Conservation (phyloP, 2,888 invertebrate species). For the Harpagoxenus sublaevis region DNA sequence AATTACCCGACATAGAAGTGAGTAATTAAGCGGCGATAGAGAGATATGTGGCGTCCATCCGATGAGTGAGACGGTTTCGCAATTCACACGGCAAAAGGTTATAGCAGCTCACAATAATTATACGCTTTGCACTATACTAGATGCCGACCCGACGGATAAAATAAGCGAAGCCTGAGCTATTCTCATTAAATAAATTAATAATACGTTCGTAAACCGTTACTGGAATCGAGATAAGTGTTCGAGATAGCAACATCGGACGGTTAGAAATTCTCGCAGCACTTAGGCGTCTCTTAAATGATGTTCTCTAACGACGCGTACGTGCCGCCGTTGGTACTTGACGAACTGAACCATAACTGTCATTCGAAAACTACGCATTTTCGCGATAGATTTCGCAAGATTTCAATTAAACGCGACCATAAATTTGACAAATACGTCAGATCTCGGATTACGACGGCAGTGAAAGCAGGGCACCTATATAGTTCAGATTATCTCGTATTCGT, state of each 20-base stretch:
- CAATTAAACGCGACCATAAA: slow-evolving; percentile 2
- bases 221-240: slow-evolving; percentile 56
- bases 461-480: not conserved
- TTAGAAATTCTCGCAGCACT: slow-evolving; percentile 28
- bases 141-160: slow-evolving; percentile 34
- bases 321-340: slow-evolving; percentile 18
- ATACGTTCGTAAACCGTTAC: slow-evolving; percentile 56
- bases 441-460: not conserved
- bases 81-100: slow-evolving; percentile 72
- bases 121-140: slow-evolving; percentile 56
- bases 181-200: slow-evolving; percentile 74
- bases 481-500: not conserved
- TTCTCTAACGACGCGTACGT: slow-evolving; percentile 38
- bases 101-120: slow-evolving; percentile 67
- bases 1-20: slow-evolving; percentile 56
- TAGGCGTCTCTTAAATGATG: slow-evolving; percentile 19
- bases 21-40: slow-evolving; percentile 70
- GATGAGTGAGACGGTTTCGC: slow-evolving; percentile 73
- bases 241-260: slow-evolving; percentile 28
- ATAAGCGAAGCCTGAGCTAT: slow-evolving; percentile 63
- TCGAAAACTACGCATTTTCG: slow-evolving; percentile 14
- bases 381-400: slow-evolving; percentile 17
- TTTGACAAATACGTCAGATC: not conserved
- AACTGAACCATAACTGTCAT: slow-evolving; percentile 12
- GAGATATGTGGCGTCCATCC: slow-evolving; percentile 63